Evolutionary conservation across 2,797 vertebrate species (phyloP).

Genomic region (Poeciliopsis turneri): DNA sequence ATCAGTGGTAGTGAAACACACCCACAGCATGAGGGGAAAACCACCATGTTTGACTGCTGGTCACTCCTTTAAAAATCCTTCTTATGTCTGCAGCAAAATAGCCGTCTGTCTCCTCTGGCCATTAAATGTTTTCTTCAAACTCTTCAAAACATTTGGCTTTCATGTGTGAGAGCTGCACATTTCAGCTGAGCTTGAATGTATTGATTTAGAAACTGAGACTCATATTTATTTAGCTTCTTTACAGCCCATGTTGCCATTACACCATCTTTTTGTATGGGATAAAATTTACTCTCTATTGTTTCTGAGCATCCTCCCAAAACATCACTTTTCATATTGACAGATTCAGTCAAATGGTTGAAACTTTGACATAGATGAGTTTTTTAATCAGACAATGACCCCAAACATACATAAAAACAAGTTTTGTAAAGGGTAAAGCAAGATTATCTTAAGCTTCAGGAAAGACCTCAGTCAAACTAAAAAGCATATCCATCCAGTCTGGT

Average conservation of each 20-base stretch:
- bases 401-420: neutral
- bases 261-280: neutral
- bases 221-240: neutral
- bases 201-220: neutral
- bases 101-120: neutral
- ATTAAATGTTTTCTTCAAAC: neutral
- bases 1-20: neutral
- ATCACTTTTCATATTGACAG: neutral
- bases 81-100: neutral
- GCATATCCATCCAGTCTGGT: neutral
- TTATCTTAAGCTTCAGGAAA: too few species aligned
- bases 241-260: neutral
- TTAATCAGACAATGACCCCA: neutral
- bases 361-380: neutral
- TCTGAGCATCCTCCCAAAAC: neutral
- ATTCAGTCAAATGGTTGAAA: neutral
- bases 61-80: neutral
- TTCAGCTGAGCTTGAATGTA: neutral
- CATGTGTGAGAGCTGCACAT: neutral
- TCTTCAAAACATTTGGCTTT: neutral
- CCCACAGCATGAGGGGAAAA: neutral
- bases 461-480: too few species aligned
- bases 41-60: neutral
- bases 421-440: neutral
- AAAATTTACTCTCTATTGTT: neutral